Conservation (phyloP, 2,888 invertebrate species). For the Alloscopus bannaensis region DNA sequence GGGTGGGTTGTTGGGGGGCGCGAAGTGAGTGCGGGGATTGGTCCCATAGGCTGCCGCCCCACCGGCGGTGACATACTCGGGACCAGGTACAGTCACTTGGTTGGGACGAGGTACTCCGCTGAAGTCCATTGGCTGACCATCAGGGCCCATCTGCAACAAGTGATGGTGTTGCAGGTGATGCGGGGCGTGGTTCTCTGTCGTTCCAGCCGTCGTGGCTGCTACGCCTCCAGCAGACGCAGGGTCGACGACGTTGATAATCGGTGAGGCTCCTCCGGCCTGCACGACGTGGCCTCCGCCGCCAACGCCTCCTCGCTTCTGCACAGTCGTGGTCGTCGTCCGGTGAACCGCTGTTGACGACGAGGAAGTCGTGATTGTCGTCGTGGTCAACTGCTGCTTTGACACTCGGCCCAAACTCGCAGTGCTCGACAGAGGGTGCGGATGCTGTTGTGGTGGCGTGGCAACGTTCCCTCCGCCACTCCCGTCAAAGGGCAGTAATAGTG, state of each 20-base stretch:
- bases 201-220: conserved; percentile 30
- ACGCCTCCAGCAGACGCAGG: conserved; percentile 33
- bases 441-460: too few species aligned
- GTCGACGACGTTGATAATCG: conserved; percentile 28
- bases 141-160: conserved; percentile 77
- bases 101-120: conserved; percentile 72
- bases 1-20: conserved; percentile 66
- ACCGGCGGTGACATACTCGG: conserved; percentile 71
- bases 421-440: too few species aligned
- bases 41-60: conserved; percentile 70
- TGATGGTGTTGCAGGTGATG: conserved; percentile 47
- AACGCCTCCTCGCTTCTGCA: conserved; percentile 27
- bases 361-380: conserved; percentile 58
- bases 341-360: conserved; percentile 40
- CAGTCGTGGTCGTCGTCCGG: conserved; percentile 51
- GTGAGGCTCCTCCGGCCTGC: conserved; percentile 27
- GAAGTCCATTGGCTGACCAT: conserved; percentile 76
- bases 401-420: conserved; percentile 61
- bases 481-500: conserved; percentile 35
- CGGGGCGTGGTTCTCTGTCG: too few species aligned
- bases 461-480: background rate
- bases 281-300: background rate
- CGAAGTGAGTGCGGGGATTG: conserved; percentile 74
- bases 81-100: conserved; percentile 71
- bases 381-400: conserved; percentile 47